Evolutionary conservation across 2,797 vertebrate species (phyloP), one percentile per base, ranked within the genome.

Genomic region (Loris lydekkerianus): DNA sequence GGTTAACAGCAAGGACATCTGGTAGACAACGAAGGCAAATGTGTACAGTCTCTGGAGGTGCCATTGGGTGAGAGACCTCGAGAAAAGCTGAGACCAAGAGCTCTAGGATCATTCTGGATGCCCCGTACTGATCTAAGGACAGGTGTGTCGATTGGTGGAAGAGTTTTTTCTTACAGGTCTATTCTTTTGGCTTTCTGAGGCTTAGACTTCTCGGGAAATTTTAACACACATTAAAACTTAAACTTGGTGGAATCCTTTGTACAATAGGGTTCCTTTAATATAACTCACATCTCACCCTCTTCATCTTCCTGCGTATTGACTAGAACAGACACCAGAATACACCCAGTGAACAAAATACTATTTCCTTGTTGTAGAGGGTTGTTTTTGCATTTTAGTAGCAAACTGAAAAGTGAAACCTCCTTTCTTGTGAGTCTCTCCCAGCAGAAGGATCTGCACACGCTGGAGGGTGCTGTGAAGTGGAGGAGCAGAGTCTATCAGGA

Each of bases 91-190:
- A 83, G 63, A 67, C 8, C 14, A 76, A 76, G 18, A 67, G 17
- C 61, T 25, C 37, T 20, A 8, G 1, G 70, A 0, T 6, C 29
- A 29, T 14, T 40, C n/a, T 15, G 27, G 7, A 2, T 4, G 11
- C 9, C 49, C 60, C 7, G 3, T 6, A 27, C 7, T 0, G 9
- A 43, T 31, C 18, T 21, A 60, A 86, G 77, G 9, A 56, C 1
- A 46, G 4, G 5, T 4, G 14, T 31, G 8, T 75, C 1, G 21
- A 0, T 0, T 0, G 5, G 10, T 27, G 20, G 3, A 5, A 34
- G 14, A 88, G 18, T 14, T 25, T 56, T 43, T 23, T 11, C 8
- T 14, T 76, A 29, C 14, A 14, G 34, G 18, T 37, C 46, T 4
- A 23, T 18, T 20, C 9, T 14, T 75, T 56, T 75, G 34, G 20